Conservation (phyloP, 2,888 invertebrate species). For the Capitulum mitella region DNA sequence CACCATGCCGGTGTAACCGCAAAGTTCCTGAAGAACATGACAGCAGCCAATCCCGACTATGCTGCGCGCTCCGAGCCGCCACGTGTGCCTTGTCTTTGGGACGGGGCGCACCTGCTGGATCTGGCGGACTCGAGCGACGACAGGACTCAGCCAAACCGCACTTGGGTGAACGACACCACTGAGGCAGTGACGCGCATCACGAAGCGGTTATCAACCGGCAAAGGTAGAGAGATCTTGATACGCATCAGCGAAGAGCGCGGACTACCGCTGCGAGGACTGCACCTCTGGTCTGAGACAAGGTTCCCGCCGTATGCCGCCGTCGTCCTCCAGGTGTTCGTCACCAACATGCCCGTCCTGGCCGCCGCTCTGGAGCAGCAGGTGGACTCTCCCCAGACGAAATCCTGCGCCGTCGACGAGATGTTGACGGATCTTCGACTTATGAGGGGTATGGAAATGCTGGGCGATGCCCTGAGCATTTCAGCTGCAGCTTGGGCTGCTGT, state of each 20-base stretch:
- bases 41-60: neutral
- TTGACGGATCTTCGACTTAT: neutral
- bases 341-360: neutral
- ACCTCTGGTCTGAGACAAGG: neutral
- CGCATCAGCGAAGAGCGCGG: neutral
- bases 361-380: neutral
- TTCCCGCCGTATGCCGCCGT: neutral
- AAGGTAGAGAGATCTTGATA: neutral
- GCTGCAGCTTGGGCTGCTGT: no score
- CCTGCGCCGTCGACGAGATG: neutral
- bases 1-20: neutral
- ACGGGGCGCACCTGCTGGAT: neutral
- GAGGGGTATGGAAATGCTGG: no score
- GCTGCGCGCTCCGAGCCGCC: neutral
- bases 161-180: neutral
- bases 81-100: no score
- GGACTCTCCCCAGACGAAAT: neutral
- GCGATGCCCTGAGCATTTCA: no score
- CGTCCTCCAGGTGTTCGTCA: neutral
- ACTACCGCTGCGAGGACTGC: neutral
- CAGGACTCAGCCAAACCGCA: neutral
- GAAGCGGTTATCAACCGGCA: neutral
- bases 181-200: neutral
- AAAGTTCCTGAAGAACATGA: neutral
- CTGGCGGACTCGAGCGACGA: neutral